phyloP scores from a whole-genome alignment of 2,888 invertebrate genomes.

The Cheilosia vernalis region DNA sequence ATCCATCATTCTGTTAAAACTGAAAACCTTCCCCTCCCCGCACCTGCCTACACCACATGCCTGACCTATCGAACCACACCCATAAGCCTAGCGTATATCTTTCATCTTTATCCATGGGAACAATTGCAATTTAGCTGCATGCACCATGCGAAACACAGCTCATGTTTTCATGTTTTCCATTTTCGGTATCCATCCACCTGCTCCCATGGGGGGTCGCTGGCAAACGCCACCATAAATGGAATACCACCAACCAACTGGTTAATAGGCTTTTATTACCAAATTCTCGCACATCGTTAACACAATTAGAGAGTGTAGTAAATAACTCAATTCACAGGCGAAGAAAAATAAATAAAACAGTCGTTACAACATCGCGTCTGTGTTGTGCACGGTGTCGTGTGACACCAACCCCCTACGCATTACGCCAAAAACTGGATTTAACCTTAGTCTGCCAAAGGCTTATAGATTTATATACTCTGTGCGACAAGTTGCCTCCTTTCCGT shows the following conservation, averaged over 20 bases:
- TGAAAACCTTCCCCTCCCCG: not conserved
- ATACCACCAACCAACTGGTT: constrained; percentile 61
- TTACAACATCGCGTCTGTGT: constrained; percentile 45
- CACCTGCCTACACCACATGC: not conserved
- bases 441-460: constrained; percentile 26
- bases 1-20: no score
- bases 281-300: constrained; percentile 74
- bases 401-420: constrained; percentile 68
- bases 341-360: constrained; percentile 11
- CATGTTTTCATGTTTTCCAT: constrained; percentile 31
- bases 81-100: constrained; percentile 31
- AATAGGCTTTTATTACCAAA: constrained; percentile 72
- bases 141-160: constrained; percentile 33
- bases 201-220: constrained; percentile 53
- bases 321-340: constrained; percentile 20
- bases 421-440: constrained; percentile 41
- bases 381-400: constrained; percentile 56
- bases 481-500: constrained; percentile 40
- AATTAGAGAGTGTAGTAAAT: constrained; percentile 59
- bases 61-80: constrained; percentile 47
- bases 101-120: constrained; percentile 68
- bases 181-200: constrained; percentile 59
- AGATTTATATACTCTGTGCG: constrained; percentile 39
- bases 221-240: constrained; percentile 58
- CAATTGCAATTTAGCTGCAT: constrained; percentile 56